Percentiles rank a stretch among this genome's conserved stretches.
Conservation (phyloP, 2,113 vertebrate species). For the Amphiprion percula region DNA sequence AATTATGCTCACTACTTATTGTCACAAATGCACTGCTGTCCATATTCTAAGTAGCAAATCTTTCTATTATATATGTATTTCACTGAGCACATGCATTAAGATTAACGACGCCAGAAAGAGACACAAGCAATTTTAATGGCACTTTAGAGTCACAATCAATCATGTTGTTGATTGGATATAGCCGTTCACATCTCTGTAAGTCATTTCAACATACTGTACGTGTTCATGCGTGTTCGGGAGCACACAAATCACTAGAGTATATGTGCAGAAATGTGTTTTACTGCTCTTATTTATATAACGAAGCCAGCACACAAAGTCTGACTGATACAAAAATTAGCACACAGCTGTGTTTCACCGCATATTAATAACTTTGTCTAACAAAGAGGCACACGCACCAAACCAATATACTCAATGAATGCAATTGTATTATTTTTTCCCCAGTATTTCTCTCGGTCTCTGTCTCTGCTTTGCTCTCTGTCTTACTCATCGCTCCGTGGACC, state of each 20-base stretch:
- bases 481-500: conserved; percentile 53
- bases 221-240: neutral
- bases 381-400: neutral
- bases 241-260: conserved; percentile 13
- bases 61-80: conserved; percentile 28
- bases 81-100: conserved; percentile 18
- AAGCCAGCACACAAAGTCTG: neutral
- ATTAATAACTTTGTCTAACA: conserved; percentile 15
- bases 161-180: conserved; percentile 14
- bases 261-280: neutral
- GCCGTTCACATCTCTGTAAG: conserved; percentile 5
- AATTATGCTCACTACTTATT: conserved; percentile 30
- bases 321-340: neutral
- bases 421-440: conserved; percentile 15
- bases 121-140: conserved; percentile 19
- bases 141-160: conserved; percentile 16
- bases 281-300: neutral
- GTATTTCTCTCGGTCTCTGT: conserved; percentile 19
- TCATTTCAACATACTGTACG: conserved; percentile 27
- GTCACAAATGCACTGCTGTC: conserved; percentile 4
- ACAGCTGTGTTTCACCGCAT: conserved; percentile 18
- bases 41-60: conserved; percentile 33
- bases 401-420: conserved; percentile 7
- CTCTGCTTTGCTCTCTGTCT: conserved; percentile 39
- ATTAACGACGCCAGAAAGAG: conserved; percentile 18